Evolutionary conservation across 2,113 vertebrate species (phyloP).

Genomic region (Tinamus guttatus): DNA sequence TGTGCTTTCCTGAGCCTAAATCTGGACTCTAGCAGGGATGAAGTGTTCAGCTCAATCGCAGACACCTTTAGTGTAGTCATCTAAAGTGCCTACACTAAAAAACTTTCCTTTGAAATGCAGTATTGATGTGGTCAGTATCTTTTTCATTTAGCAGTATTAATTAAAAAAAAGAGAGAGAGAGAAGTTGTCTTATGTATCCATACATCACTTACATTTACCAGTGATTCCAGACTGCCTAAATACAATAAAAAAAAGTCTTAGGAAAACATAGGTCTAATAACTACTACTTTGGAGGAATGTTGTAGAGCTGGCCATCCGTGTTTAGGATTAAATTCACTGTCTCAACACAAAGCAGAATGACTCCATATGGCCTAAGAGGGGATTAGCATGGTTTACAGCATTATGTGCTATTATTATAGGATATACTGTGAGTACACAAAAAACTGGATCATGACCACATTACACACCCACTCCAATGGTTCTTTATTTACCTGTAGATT

Average conservation of each 20-base stretch:
- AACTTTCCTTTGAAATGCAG: neutral
- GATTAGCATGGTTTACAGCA: neutral
- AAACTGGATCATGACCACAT: neutral
- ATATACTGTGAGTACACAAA: neutral
- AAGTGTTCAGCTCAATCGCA: neutral
- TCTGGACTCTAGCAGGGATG: neutral
- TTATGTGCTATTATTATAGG: conserved; percentile 9
- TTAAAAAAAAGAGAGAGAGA: neutral
- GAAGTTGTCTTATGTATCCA: neutral
- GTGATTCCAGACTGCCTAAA: neutral
- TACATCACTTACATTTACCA: neutral
- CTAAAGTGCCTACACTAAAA: neutral
- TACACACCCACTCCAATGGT: neutral
- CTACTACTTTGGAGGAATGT: neutral
- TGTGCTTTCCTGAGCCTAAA: neutral
- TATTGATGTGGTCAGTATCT: neutral
- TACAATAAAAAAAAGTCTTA: neutral
- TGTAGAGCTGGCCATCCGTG: neutral
- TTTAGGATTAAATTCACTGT: neutral
- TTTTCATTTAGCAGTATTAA: neutral
- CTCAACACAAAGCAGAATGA: neutral
- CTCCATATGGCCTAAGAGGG: neutral
- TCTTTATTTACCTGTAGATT: conserved; percentile 24
- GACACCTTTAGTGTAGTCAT: neutral
- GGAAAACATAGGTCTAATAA: neutral